phyloP scores from a whole-genome alignment of 92 coral and sea anemone genomes.

The Phenganax stokvisi region DNA sequence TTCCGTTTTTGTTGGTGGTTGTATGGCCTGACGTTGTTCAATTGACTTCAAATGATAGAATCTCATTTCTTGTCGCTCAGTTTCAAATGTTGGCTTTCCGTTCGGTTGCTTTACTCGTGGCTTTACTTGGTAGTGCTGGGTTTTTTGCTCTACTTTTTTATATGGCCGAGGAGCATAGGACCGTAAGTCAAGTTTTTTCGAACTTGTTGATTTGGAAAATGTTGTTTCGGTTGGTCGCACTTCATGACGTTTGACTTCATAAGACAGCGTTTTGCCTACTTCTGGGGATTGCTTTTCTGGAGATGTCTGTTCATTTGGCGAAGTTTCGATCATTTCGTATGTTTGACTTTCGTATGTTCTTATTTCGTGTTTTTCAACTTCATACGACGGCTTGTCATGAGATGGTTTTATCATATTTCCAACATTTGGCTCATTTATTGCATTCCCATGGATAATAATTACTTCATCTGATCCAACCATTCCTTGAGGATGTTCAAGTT shows the following conservation, averaged over 20 bases:
- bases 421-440: not conserved
- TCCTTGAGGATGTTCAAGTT: not conserved
- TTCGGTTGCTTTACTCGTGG: not conserved
- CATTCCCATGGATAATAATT: not conserved
- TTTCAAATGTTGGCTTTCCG: not conserved
- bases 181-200: not conserved
- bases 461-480: slow-evolving; percentile 20
- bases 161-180: slow-evolving; percentile 18
- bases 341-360: not conserved
- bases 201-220: not conserved
- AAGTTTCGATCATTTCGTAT: not conserved
- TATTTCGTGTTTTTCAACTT: not conserved
- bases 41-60: too few species aligned
- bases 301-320: not conserved
- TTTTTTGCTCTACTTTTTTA: not conserved
- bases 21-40: not conserved
- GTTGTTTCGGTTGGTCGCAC: not conserved
- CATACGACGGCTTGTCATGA: not conserved
- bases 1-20: not conserved
- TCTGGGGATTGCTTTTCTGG: not conserved
- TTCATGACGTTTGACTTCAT: not conserved
- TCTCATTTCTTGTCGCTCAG: not conserved
- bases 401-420: not conserved
- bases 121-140: not conserved
- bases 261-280: not conserved